phyloP scores from a whole-genome alignment of 2,888 invertebrate species.

The Drosophila neonasuta region DNA sequence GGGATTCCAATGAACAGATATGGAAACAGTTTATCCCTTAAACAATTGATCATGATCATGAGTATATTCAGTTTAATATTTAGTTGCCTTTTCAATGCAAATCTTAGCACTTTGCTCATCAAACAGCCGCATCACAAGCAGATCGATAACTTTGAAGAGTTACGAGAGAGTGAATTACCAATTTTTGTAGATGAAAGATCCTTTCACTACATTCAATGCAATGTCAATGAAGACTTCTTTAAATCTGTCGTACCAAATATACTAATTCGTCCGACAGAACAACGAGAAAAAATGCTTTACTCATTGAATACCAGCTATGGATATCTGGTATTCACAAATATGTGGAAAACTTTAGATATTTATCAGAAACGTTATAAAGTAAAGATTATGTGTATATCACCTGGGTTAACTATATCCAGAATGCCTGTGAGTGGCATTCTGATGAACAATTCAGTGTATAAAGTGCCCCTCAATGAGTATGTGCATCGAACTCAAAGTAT shows the following conservation, averaged over 20 bases:
- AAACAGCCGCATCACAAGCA: conserved; percentile 9
- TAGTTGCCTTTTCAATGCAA: conserved; percentile 45
- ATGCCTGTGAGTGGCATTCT: not conserved
- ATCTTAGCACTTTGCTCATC: conserved; percentile 43
- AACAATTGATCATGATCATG: conserved; percentile 39
- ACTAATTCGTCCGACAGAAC: not conserved
- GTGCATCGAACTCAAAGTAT: not conserved
- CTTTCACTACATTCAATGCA: rapidly evolving
- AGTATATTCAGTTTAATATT: conserved; percentile 41
- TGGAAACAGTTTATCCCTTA: conserved; percentile 24
- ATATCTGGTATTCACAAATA: not conserved
- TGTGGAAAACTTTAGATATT: not conserved
- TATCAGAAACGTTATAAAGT: conserved; percentile 11
- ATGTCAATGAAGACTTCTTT: not conserved
- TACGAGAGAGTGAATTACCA: conserved; percentile 19
- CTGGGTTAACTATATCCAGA: not conserved
- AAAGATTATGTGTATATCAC: conserved; percentile 3
- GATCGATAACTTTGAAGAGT: conserved; percentile 29
- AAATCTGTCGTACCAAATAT: conserved; percentile 3
- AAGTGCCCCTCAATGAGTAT: conserved; percentile 9
- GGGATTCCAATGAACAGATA: conserved; percentile 13
- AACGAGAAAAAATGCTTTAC: not conserved
- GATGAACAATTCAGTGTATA: conserved; percentile 20
- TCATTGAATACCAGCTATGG: conserved; percentile 20
- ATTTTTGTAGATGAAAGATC: not conserved